Base-by-base conservation (phyloP, 1,140 invertebrate genomes). In the Scylla paramamosain region DNA sequence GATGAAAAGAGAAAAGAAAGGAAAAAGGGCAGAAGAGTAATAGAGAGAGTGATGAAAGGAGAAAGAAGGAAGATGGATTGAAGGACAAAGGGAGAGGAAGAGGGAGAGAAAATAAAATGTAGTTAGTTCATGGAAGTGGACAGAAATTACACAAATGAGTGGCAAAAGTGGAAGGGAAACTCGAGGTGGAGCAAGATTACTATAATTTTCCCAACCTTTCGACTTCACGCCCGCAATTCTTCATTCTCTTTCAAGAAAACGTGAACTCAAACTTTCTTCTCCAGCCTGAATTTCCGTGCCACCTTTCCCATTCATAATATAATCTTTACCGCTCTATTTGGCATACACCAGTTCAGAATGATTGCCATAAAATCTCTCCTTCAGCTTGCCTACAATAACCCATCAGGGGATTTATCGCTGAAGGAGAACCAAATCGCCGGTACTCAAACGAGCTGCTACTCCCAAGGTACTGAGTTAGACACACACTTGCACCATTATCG, bases 81-180 rank as follows among this genome's bases (percentile, higher is more conserved):
- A 67, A 59, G 59, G 91, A 92, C 45, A 67, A 20, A 92, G 91
- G 67, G 48, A 92, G 45, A 4, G 91, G 8, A 67, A 20, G 46
- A 93, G 52, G n/a, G 29, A 31, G 87, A 92, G 45, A 97, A 32
- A 88, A 32, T 20, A 32, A 28, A 32, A 90, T n/a, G n/a, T 7
- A 90, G 88, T 39, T n/a, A 90, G 29, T 20, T 31, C 29, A 39
- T n/a, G n/a, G n/a, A 32, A 39, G 45, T 10, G 39, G 88, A 90
- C 28, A n/a, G 4, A 0, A 90, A 45, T 10, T 10, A 46, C 2
- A 31, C 16, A n/a, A 14, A 90, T n/a, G 45, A 46, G 45, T 31
- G 3, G 83, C 14, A 86, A 28, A n/a, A 28, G 14, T 14, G 32
- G 12, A 86, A 39, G 83, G 52, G 10, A 59, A 20, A 59, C 52